phyloP scores from a whole-genome alignment of 2,888 invertebrate species.

The Erannis defoliaria region DNA sequence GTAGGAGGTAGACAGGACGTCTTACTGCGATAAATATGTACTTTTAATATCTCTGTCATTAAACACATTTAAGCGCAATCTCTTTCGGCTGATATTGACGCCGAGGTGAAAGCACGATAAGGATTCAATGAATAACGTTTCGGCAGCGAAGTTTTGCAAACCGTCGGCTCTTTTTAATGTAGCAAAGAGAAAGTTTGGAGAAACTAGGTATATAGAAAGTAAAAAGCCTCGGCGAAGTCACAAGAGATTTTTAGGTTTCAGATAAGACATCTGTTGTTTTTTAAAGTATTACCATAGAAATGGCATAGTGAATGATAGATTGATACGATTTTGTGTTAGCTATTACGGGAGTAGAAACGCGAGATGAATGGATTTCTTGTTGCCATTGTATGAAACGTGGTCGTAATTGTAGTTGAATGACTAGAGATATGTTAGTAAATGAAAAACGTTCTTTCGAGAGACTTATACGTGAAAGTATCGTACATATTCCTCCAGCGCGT shows the following conservation, averaged over 20 bases:
- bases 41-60: constrained; percentile 19
- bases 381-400: constrained; percentile 39
- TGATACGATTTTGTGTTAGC: constrained; percentile 20
- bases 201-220: constrained; percentile 47
- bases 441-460: background rate
- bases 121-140: constrained; percentile 39
- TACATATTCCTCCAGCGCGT: constrained; percentile 52
- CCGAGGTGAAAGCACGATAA: constrained; percentile 59
- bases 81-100: constrained; percentile 42
- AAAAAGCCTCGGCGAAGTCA: constrained; percentile 26
- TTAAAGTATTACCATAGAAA: background rate
- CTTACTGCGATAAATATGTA: constrained; percentile 15
- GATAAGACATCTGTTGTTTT: constrained; percentile 12
- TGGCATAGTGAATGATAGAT: constrained; percentile 22
- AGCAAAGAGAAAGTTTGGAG: constrained; percentile 52
- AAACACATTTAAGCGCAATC: constrained; percentile 25
- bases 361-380: constrained; percentile 39
- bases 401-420: background rate
- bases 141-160: constrained; percentile 44
- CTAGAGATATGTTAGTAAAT: background rate
- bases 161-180: constrained; percentile 42
- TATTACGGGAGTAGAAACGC: constrained; percentile 21
- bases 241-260: constrained; percentile 18
- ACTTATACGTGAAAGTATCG: constrained; percentile 59
- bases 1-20: background rate